These are phyloP conservation scores for Aix galericulata DNA, from an alignment of 2,113 vertebrate species.

Conservation along the genomic window DNA sequence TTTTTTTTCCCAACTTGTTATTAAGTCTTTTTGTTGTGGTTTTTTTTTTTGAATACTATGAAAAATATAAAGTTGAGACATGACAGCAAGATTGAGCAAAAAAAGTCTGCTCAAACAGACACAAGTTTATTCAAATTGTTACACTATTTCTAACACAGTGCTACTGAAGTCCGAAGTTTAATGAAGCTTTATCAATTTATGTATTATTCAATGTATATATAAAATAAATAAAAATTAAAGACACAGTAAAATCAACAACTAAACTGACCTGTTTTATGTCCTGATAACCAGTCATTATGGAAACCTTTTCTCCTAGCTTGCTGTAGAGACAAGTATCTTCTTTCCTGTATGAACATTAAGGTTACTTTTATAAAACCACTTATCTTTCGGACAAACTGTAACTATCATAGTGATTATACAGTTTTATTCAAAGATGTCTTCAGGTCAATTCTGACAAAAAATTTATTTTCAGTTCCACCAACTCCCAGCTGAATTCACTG, in stretches of 20 bases:
- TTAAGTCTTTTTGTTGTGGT: neutral
- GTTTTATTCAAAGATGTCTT: neutral
- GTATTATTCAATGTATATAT: neutral
- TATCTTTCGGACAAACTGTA: neutral
- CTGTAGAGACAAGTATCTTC: conserved; percentile 85
- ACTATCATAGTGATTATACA: neutral
- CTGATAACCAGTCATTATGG: conserved; percentile 84
- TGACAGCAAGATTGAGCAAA: neutral
- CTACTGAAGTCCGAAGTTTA: neutral
- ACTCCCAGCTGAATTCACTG: neutral
- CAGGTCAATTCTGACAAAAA: neutral
- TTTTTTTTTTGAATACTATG: neutral
- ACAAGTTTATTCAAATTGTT: neutral
- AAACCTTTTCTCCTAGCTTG: conserved; percentile 86
- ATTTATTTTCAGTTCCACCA: neutral
- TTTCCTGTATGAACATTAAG: conserved; percentile 78
- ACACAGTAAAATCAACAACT: neutral
- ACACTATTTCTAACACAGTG: neutral
- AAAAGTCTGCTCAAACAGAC: neutral
- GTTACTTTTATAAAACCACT: neutral
- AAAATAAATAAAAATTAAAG: neutral
- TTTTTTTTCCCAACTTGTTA: neutral
- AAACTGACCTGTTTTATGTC: conserved; percentile 80
- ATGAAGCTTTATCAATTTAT: neutral
- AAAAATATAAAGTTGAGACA: neutral